These are phyloP conservation scores for Lutraria lutraria DNA, from an alignment of 2,888 invertebrate genomes.

Conservation along the genomic window DNA sequence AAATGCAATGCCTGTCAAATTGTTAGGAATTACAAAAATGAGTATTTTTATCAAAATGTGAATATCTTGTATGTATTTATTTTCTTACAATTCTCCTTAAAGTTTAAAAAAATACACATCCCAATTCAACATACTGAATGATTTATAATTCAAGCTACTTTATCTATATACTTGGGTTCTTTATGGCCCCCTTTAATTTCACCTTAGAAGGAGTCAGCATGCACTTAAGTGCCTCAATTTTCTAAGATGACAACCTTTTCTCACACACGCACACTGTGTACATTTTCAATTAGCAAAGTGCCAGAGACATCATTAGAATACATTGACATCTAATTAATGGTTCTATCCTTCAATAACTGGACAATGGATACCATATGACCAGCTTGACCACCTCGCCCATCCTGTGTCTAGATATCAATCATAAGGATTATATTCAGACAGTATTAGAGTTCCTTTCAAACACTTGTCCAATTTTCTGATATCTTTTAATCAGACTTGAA, in stretches of 20 bases:
- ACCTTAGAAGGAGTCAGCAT: background rate
- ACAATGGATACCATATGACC: background rate
- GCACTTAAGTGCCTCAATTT: background rate
- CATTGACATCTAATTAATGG: slow-evolving; percentile 23
- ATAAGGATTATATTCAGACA: background rate
- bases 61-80: no score
- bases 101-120: no score
- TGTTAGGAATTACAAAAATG: no score
- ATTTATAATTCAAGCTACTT: no score
- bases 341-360: background rate
- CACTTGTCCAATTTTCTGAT: background rate
- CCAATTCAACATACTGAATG: no score
- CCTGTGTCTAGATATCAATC: background rate
- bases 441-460: background rate
- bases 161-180: background rate
- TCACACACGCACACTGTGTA: background rate
- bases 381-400: slow-evolving; percentile 4
- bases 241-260: slow-evolving; percentile 3
- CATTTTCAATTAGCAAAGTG: slow-evolving; percentile 24
- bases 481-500: background rate
- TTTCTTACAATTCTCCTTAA: no score
- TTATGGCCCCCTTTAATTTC: background rate
- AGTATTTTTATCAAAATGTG: no score
- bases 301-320: background rate
- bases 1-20: no score